Evolutionary conservation across 1,140 invertebrate genomes (phyloP).

Genomic region (Temnothorax longispinosus): DNA sequence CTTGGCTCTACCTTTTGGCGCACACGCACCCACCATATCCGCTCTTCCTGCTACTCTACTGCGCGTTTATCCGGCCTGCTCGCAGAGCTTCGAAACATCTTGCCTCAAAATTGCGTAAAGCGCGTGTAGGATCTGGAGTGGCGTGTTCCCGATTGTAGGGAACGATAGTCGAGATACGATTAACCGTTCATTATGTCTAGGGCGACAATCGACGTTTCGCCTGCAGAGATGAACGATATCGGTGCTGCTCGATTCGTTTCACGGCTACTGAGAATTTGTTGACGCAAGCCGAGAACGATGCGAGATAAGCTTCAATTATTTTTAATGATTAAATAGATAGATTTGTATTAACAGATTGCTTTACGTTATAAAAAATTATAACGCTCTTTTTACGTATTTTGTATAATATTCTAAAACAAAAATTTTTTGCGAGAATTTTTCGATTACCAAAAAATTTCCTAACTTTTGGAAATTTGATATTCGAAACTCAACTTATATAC

Average conservation of each 20-base stretch:
- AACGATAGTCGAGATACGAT: slow-evolving; percentile 19
- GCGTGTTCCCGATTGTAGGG: slow-evolving; percentile 28
- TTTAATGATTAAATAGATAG: not conserved
- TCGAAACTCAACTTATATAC: not conserved
- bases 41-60: slow-evolving; percentile 20
- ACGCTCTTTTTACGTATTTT: not conserved
- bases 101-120: slow-evolving; percentile 57
- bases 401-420: not conserved
- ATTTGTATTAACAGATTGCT: not conserved
- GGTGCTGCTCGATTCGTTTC: not conserved
- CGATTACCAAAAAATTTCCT: not conserved
- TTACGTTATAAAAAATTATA: not conserved
- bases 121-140: slow-evolving; percentile 49
- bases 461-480: not conserved
- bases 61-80: slow-evolving; percentile 31
- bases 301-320: not conserved
- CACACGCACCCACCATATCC: slow-evolving; percentile 72
- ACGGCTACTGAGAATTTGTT: not conserved
- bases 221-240: not conserved
- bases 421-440: not conserved
- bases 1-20: slow-evolving; percentile 74
- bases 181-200: slow-evolving; percentile 37
- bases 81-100: slow-evolving; percentile 46
- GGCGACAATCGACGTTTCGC: not conserved
- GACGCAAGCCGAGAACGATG: not conserved